Evolutionary conservation across 2,888 invertebrate species (phyloP).

Genomic region (Drosophila conformis): DNA sequence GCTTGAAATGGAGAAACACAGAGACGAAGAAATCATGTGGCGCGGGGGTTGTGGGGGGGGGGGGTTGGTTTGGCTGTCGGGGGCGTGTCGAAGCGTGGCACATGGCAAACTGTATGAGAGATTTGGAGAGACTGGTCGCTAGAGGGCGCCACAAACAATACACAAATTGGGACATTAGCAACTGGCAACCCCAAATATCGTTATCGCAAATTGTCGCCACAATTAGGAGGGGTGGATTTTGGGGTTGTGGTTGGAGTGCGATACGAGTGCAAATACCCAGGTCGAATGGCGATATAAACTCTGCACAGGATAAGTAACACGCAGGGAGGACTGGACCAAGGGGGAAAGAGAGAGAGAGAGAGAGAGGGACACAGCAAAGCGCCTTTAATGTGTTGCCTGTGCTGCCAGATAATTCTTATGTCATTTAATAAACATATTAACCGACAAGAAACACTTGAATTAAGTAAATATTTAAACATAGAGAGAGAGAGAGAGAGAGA

Average conservation of each 20-base stretch:
- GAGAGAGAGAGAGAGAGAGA: neutral
- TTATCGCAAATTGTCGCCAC: conserved; percentile 65
- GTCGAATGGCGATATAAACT: conserved; percentile 19
- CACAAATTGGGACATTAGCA: conserved; percentile 62
- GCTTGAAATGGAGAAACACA: conserved; percentile 23
- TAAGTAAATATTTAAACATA: conserved; percentile 46
- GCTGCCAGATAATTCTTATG: conserved; percentile 32
- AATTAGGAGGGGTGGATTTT: conserved; percentile 39
- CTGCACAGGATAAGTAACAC: conserved; percentile 6
- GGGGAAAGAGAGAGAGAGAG: neutral
- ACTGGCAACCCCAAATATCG: conserved; percentile 47
- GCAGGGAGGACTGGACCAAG: neutral
- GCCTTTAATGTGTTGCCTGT: conserved; percentile 21
- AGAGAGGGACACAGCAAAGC: conserved; percentile 1
- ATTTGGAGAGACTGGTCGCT: conserved; percentile 27
- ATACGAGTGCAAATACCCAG: conserved; percentile 8
- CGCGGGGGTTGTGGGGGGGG: rapidly evolving
- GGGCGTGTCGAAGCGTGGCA: conserved; percentile 30
- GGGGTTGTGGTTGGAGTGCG: neutral
- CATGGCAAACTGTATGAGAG: conserved; percentile 4
- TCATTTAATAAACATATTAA: conserved; percentile 44
- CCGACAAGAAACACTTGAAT: conserved; percentile 40
- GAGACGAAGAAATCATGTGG: neutral
- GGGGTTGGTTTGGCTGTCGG: neutral
- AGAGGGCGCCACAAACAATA: conserved; percentile 65